A percentile compares a stretch with the other conserved stretches of the same genome.
These are phyloP conservation scores for Eptesicus fuscus DNA, from an alignment of 2,113 vertebrate species.

Conservation along the genomic window DNA sequence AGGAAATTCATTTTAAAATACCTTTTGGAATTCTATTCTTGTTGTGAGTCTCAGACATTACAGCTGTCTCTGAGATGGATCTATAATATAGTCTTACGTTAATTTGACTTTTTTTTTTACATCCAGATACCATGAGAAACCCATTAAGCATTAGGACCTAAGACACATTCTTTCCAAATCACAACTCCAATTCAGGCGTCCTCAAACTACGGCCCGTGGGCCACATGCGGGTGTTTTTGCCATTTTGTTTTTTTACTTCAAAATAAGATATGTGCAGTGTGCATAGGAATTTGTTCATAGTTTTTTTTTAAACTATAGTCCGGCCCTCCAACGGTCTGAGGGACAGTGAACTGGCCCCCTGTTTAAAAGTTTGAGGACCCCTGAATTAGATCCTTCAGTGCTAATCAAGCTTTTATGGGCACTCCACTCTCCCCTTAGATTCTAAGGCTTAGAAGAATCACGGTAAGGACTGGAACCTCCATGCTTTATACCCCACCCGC, in stretches of 20 bases:
- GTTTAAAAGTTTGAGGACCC: too few relatives aligned
- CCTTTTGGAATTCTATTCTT: conserved; percentile 18
- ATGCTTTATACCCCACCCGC: neutral
- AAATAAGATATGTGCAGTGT: too few relatives aligned
- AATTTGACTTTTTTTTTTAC: neutral
- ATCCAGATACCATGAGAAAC: neutral
- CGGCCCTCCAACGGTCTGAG: too few relatives aligned
- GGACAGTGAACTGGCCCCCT: too few relatives aligned
- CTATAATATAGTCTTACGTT: neutral
- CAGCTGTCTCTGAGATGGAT: neutral
- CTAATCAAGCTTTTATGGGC: neutral
- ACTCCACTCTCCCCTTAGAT: neutral
- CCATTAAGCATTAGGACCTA: neutral
- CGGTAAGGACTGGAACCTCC: neutral
- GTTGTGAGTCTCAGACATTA: neutral
- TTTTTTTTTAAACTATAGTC: too few relatives aligned
- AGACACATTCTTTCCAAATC: neutral
- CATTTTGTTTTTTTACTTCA: too few relatives aligned
- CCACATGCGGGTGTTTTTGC: too few relatives aligned
- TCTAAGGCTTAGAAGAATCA: neutral
- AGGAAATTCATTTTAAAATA: conserved; percentile 6
- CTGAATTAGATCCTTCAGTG: neutral
- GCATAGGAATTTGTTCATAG: too few relatives aligned
- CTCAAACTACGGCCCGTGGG: too few relatives aligned
- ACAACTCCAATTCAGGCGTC: neutral